Conservation (phyloP, 2,888 invertebrate species). For the Patella caerulea region DNA sequence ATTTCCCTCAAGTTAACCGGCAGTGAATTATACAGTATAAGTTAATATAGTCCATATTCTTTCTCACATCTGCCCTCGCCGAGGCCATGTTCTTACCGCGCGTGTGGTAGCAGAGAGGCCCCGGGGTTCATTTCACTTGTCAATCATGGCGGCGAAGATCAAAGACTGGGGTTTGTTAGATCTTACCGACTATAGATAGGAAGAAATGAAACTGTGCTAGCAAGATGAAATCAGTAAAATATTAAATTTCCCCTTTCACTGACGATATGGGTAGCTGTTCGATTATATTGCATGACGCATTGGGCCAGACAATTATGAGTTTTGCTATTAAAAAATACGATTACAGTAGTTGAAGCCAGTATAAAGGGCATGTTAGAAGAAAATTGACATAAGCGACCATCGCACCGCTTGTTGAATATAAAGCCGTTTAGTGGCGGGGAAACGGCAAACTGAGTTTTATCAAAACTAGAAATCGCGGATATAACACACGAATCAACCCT, state of each 20-base stretch:
- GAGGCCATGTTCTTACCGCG: constrained; percentile 9
- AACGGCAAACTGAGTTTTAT: constrained; percentile 2
- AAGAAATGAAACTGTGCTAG: constrained; percentile 10
- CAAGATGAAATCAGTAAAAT: constrained; percentile 13
- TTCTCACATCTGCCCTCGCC: constrained; percentile 8
- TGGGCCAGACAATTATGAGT: constrained; percentile 10
- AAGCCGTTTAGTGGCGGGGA: neutral
- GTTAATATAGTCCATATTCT: constrained; percentile 7
- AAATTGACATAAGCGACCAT: constrained; percentile 4
- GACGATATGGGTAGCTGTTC: constrained; percentile 6
- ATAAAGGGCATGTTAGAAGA: neutral
- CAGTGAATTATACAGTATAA: neutral
- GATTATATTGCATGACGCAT: constrained; percentile 12
- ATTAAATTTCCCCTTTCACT: constrained; percentile 9
- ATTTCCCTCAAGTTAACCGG: neutral
- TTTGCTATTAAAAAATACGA: constrained; percentile 7
- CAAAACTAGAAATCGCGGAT: constrained; percentile 6
- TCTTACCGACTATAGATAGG: constrained; percentile 12
- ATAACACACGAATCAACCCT: neutral
- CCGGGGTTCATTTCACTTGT: constrained; percentile 13
- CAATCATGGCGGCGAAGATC: constrained; percentile 9
- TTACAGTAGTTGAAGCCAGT: neutral
- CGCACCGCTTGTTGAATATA: constrained; percentile 2
- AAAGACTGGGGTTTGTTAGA: constrained; percentile 1
- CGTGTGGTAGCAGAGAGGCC: constrained; percentile 13